Percentiles rank a stretch among this genome's conserved stretches.
phyloP scores from a whole-genome alignment of 1,140 invertebrate genomes.

The Paraescarpia echinospica region DNA sequence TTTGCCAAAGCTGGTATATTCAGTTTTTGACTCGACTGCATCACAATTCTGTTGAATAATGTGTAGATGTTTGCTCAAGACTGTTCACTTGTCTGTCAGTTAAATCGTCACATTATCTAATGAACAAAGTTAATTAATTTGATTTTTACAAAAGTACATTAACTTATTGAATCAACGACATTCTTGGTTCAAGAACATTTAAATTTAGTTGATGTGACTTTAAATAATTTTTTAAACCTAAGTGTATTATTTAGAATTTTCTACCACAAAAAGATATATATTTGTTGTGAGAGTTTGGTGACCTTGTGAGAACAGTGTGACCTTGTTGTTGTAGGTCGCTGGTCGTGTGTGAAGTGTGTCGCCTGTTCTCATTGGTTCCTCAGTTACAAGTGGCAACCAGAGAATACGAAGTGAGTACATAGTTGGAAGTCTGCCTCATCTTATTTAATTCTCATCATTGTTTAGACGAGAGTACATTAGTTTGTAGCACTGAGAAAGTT shows the following conservation, averaged over 20 bases:
- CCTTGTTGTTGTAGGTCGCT: slow-evolving; percentile 36
- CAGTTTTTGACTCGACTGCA: no score
- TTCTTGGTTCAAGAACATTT: no score
- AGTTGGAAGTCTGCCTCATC: not conserved
- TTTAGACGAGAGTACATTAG: not conserved
- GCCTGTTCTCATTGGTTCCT: slow-evolving; percentile 49
- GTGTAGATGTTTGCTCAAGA: no score
- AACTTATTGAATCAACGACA: no score
- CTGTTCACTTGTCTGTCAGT: no score
- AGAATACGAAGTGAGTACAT: slow-evolving; percentile 45
- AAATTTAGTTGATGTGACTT: no score
- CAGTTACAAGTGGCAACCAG: slow-evolving; percentile 37
- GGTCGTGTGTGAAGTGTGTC: slow-evolving; percentile 45
- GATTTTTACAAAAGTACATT: no score
- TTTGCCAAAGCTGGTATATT: no score
- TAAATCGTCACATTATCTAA: no score
- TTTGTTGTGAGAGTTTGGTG: not conserved
- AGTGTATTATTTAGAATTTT: not conserved
- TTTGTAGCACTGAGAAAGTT: not conserved
- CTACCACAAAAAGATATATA: not conserved
- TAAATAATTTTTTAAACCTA: no score
- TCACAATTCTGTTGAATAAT: no score
- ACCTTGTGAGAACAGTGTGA: not conserved
- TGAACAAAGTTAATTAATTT: no score
- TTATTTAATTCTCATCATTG: not conserved